These are phyloP conservation scores for Antheraea pernyi DNA, from an alignment of 1,140 invertebrate genomes.

Conservation along the genomic window DNA sequence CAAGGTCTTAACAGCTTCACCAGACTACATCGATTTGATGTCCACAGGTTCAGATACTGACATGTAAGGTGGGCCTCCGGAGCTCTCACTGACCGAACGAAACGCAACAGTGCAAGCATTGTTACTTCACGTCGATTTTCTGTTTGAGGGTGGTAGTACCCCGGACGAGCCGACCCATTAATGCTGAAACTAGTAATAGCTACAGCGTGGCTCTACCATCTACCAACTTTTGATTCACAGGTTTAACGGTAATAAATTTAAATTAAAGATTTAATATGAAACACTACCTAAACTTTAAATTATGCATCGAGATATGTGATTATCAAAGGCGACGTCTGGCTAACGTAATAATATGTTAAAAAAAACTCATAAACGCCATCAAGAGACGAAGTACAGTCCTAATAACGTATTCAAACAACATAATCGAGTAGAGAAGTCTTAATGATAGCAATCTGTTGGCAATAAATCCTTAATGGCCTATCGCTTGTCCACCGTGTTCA, in stretches of 20 bases:
- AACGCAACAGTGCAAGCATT: too few relatives aligned
- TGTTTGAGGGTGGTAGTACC: too few relatives aligned
- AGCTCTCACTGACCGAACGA: too few relatives aligned
- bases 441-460: slow-evolving; percentile 64
- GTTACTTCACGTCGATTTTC: too few relatives aligned
- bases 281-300: neutral
- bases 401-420: slow-evolving; percentile 66
- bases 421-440: slow-evolving; percentile 45
- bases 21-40: too few relatives aligned
- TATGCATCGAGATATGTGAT: neutral
- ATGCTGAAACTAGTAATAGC: too few relatives aligned
- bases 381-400: slow-evolving; percentile 19
- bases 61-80: too few relatives aligned
- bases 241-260: neutral
- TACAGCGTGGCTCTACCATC: too few relatives aligned
- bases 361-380: neutral
- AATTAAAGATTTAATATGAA: neutral
- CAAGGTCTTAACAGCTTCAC: too few relatives aligned
- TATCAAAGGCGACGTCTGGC: slow-evolving; percentile 16
- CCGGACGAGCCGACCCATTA: too few relatives aligned
- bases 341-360: neutral
- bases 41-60: too few relatives aligned
- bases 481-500: slow-evolving; percentile 52
- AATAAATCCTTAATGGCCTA: slow-evolving; percentile 63
- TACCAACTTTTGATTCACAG: too few relatives aligned